Percentiles rank a stretch among this genome's conserved stretches.
These are phyloP conservation scores for Dasyornis broadbenti DNA, from an alignment of 2,113 vertebrate species.

Conservation along the genomic window DNA sequence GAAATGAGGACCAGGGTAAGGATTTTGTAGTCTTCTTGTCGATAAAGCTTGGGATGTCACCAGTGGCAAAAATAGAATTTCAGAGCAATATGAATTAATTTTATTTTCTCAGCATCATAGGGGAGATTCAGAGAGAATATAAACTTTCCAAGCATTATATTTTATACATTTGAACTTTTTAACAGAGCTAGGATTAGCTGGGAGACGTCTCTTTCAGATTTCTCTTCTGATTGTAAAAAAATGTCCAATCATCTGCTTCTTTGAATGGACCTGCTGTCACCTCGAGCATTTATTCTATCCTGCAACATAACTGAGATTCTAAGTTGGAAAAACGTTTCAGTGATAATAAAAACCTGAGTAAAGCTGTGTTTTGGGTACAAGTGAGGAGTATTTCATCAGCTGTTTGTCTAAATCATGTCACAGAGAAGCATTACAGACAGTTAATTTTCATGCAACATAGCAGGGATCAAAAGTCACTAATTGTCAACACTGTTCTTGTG, in stretches of 20 bases:
- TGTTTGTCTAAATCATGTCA: background rate
- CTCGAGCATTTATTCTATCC: background rate
- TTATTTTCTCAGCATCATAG: constrained; percentile 49
- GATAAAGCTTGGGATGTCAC: constrained; percentile 1
- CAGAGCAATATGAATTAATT: constrained; percentile 63
- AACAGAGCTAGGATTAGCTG: background rate
- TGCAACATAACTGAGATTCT: background rate
- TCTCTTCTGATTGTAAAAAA: constrained; percentile 19
- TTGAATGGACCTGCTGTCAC: constrained; percentile 2
- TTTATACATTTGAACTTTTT: constrained; percentile 48
- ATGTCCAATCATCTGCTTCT: background rate
- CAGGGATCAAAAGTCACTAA: background rate
- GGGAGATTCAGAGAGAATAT: constrained; percentile 21
- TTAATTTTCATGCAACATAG: background rate
- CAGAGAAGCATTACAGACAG: background rate
- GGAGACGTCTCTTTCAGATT: background rate
- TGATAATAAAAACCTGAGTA: background rate
- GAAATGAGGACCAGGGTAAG: background rate
- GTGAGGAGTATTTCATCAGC: background rate
- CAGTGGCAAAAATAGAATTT: constrained; percentile 58
- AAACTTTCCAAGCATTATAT: constrained; percentile 23
- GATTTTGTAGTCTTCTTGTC: background rate
- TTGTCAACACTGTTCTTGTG: background rate
- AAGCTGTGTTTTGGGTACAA: background rate
- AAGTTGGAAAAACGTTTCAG: background rate